phyloP scores from a whole-genome alignment of 2,113 vertebrate genomes.

The Malurus melanocephalus region DNA sequence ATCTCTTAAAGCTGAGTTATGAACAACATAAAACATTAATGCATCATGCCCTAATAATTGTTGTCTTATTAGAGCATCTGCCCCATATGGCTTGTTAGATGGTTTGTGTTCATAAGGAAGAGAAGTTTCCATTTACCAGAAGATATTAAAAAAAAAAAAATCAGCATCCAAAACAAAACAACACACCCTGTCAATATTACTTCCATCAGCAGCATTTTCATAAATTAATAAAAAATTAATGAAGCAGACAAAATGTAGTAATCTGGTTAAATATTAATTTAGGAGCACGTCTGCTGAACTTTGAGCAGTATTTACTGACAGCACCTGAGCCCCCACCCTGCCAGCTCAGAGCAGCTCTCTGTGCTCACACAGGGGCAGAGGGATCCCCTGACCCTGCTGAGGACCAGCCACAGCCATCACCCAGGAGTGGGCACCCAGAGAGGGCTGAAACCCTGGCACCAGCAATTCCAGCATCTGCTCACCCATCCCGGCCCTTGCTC shows the following conservation, averaged over 20 bases:
- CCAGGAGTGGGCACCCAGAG: too few species aligned
- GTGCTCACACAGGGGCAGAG: neutral
- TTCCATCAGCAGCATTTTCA: constrained; percentile 68
- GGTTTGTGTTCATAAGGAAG: neutral
- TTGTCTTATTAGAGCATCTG: constrained; percentile 15
- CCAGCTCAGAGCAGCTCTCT: neutral
- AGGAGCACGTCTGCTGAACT: constrained; percentile 61
- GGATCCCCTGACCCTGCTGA: accelerated
- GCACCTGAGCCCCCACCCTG: neutral
- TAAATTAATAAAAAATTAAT: constrained; percentile 75
- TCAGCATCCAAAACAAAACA: neutral
- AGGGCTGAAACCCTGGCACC: neutral
- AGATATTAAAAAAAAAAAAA: constrained; percentile 47
- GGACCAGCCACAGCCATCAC: neutral
- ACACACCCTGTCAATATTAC: constrained; percentile 58
- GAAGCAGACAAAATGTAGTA: constrained; percentile 72
- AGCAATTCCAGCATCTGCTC: neutral
- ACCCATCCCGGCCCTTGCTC: accelerated
- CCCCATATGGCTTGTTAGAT: constrained; percentile 23
- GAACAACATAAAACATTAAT: constrained; percentile 27
- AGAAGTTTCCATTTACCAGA: constrained; percentile 67
- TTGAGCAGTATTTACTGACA: constrained; percentile 50
- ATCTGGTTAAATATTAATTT: constrained; percentile 79
- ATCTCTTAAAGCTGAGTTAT: constrained; percentile 27
- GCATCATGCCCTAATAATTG: constrained; percentile 3